Conservation (phyloP, 2,113 vertebrate genomes). For the Prunella fulvescens region DNA sequence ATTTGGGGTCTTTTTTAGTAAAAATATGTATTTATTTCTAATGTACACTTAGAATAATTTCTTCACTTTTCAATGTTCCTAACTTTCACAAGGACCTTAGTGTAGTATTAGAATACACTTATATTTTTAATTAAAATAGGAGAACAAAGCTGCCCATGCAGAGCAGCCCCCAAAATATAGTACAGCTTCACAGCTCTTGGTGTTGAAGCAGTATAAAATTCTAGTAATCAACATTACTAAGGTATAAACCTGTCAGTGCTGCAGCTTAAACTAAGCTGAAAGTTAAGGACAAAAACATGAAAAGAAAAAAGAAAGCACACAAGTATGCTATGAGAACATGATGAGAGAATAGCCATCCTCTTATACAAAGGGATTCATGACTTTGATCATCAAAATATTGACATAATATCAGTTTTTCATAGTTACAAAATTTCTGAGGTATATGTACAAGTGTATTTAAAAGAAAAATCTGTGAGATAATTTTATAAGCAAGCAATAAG, state of each 20-base stretch:
- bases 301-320: neutral
- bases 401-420: neutral
- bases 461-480: neutral
- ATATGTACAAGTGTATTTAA: neutral
- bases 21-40: neutral
- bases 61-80: neutral
- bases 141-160: neutral
- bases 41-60: neutral
- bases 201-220: neutral
- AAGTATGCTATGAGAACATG: neutral
- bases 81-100: neutral
- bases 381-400: neutral
- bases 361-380: neutral
- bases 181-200: neutral
- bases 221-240: neutral
- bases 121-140: neutral
- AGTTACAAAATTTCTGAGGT: neutral
- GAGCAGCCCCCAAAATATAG: neutral
- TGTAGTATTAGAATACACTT: neutral
- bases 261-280: neutral
- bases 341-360: neutral
- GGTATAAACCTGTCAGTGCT: neutral
- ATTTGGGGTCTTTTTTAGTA: neutral
- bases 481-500: neutral
- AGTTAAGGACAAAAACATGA: neutral